Percentiles rank a stretch among this genome's conserved stretches.
Conservation (phyloP, 2,113 vertebrate species). For the Heptranchias perlo region DNA sequence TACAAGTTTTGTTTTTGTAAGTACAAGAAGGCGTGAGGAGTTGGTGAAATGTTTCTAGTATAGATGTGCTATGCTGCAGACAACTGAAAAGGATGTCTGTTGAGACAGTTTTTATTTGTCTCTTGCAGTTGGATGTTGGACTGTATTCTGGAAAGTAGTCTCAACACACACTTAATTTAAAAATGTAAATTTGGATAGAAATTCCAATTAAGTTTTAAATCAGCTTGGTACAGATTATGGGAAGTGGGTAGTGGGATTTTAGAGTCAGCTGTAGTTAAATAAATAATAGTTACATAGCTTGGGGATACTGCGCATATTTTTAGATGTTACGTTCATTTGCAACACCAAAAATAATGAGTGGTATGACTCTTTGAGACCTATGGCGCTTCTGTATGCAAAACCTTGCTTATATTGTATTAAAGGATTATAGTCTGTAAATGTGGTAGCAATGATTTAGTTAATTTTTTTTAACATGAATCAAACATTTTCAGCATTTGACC, state of each 20-base stretch:
- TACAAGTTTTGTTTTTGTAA: not conserved
- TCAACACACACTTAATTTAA: not conserved
- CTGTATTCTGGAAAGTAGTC: not conserved
- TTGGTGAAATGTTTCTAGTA: not conserved
- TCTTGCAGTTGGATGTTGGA: not conserved
- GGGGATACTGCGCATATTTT: slow-evolving; percentile 14
- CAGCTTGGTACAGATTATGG: not conserved
- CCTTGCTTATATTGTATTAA: slow-evolving; percentile 14
- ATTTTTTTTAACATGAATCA: slow-evolving; percentile 17
- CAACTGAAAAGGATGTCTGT: not conserved
- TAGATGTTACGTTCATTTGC: not conserved
- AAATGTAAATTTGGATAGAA: not conserved
- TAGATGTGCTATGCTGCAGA: not conserved
- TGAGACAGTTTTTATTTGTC: not conserved
- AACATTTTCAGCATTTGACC: slow-evolving; percentile 31
- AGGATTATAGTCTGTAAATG: slow-evolving; percentile 30
- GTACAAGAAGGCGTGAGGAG: not conserved
- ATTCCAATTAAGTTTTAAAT: not conserved
- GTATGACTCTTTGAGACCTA: slow-evolving; percentile 33
- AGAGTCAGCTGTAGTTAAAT: slow-evolving; percentile 19
- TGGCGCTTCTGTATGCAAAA: slow-evolving; percentile 33
- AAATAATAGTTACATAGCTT: not conserved
- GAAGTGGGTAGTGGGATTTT: not conserved
- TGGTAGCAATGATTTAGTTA: slow-evolving; percentile 22
- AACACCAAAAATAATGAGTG: slow-evolving; percentile 33